Evolutionary conservation across 2,797 vertebrate genomes (phyloP).

Genomic region (Ispidina picta): DNA sequence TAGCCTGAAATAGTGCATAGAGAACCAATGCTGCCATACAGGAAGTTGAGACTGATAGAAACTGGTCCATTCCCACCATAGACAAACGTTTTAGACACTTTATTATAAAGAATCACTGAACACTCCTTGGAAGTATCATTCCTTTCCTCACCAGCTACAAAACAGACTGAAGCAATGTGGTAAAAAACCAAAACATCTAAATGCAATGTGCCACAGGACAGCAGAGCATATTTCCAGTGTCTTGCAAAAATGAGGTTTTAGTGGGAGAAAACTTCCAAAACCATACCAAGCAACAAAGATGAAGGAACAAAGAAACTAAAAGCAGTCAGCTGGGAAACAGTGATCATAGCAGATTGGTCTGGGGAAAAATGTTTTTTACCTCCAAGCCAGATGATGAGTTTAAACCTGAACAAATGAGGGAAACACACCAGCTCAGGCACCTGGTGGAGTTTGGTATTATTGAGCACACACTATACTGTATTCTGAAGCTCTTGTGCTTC

Average conservation of each 20-base stretch:
- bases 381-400: neutral
- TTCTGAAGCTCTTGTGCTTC: neutral
- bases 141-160: neutral
- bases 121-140: neutral
- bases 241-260: neutral
- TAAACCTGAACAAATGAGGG: neutral
- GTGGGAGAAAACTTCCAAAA: neutral
- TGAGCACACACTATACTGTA: neutral
- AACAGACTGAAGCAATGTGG: neutral
- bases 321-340: neutral
- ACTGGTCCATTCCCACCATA: neutral
- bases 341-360: neutral
- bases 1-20: fast-evolving
- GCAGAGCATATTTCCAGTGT: neutral
- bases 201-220: neutral
- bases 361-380: neutral
- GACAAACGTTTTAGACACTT: neutral
- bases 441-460: neutral
- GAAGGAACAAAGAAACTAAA: neutral
- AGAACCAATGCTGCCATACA: neutral
- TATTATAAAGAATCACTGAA: neutral
- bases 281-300: neutral
- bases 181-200: neutral
- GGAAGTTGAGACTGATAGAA: neutral
- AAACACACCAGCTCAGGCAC: neutral